Conservation (phyloP, 35 echinoderm and acorn worm genomes). For the Ptychodera flava region DNA sequence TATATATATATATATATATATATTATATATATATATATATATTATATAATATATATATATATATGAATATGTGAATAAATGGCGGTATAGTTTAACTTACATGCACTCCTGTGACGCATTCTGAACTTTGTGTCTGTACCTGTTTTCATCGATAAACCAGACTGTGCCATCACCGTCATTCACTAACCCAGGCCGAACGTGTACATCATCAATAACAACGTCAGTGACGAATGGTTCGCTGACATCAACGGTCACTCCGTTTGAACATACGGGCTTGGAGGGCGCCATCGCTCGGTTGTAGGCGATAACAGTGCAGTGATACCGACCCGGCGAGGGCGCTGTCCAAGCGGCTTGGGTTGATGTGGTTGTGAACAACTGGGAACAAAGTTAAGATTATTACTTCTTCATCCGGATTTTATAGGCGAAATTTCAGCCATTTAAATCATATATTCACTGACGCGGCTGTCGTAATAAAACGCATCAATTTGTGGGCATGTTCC, state of each 20-base stretch:
- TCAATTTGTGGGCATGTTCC: too few relatives aligned
- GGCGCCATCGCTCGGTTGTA: slow-evolving; percentile 32
- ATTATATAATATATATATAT: too few relatives aligned
- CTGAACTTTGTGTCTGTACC: background rate
- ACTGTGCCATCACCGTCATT: background rate
- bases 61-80: too few relatives aligned
- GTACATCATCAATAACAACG: background rate
- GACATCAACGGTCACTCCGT: slow-evolving; percentile 28
- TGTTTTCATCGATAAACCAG: slow-evolving; percentile 20
- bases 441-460: too few relatives aligned
- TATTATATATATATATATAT: background rate
- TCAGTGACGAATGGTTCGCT: slow-evolving; percentile 11
- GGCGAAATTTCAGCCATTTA: too few relatives aligned
- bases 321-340: slow-evolving; percentile 10
- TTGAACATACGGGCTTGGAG: slow-evolving; percentile 24
- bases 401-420: too few relatives aligned
- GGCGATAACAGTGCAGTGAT: slow-evolving; percentile 29
- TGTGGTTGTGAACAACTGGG: slow-evolving; percentile 10
- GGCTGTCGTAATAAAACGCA: too few relatives aligned
- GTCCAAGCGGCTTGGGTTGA: slow-evolving; percentile 21
- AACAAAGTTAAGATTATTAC: too few relatives aligned
- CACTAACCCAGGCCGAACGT: slow-evolving; percentile 9
- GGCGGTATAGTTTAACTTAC: slow-evolving; percentile 9
- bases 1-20: background rate
- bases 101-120: slow-evolving; percentile 25